A percentile compares a stretch with the other conserved stretches of the same genome.
These are phyloP conservation scores for Pseudochirops cupreus DNA, from an alignment of 2,797 vertebrate species.

Conservation along the genomic window DNA sequence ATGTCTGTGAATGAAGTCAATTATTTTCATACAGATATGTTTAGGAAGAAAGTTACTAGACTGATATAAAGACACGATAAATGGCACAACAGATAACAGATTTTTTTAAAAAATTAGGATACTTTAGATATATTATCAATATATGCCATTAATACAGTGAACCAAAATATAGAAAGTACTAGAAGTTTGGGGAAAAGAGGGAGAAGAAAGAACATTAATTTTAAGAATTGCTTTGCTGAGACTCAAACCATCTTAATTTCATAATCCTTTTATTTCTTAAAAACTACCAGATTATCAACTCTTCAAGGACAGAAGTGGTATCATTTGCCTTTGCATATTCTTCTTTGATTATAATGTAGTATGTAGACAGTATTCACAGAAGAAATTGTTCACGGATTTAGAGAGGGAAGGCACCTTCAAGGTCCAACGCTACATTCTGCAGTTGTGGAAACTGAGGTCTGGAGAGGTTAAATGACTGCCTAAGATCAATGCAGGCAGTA, in stretches of 20 bases:
- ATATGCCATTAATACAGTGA: constrained; percentile 82
- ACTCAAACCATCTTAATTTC: constrained; percentile 11
- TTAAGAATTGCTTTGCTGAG: constrained; percentile 61
- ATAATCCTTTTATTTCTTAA: constrained; percentile 26
- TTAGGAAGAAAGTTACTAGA: constrained; percentile 78
- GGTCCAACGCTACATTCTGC: neutral
- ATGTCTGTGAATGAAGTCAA: constrained; percentile 79
- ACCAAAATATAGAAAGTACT: constrained; percentile 62
- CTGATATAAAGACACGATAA: constrained; percentile 81
- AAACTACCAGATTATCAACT: neutral
- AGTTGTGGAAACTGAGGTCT: neutral
- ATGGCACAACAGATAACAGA: constrained; percentile 82
- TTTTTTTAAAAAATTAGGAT: constrained; percentile 62
- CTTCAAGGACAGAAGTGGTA: neutral
- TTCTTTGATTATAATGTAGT: neutral
- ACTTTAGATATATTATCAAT: constrained; percentile 83
- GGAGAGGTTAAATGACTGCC: neutral
- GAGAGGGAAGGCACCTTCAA: neutral
- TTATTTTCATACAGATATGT: constrained; percentile 82
- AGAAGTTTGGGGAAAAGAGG: fast-evolving
- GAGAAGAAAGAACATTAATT: constrained; percentile 67
- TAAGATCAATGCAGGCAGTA: neutral
- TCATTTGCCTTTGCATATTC: neutral
- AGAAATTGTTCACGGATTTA: neutral
- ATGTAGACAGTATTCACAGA: neutral